These are phyloP conservation scores for Pegoplata infirma DNA, from an alignment of 2,888 invertebrate genomes.

Conservation along the genomic window DNA sequence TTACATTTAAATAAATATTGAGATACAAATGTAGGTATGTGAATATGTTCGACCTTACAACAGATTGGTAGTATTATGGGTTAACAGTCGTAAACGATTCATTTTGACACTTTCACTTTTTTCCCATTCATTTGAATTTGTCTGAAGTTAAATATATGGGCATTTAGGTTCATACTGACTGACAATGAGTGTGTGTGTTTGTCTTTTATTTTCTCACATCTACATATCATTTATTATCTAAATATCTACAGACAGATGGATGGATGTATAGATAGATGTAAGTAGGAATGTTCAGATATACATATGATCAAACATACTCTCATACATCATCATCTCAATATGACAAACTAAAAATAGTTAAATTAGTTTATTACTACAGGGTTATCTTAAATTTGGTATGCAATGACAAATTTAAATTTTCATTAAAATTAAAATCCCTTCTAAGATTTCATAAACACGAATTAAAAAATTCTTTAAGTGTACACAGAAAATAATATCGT, in stretches of 20 bases:
- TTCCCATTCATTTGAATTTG: slow-evolving; percentile 8
- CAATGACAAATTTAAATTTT: neutral
- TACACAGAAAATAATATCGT: too few species aligned
- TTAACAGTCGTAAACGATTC: slow-evolving; percentile 32
- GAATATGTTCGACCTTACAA: neutral
- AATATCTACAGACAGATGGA: too few species aligned
- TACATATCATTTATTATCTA: slow-evolving; percentile 10
- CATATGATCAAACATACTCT: neutral
- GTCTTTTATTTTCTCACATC: slow-evolving; percentile 1
- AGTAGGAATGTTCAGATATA: neutral
- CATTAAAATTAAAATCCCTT: neutral
- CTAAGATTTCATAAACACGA: neutral
- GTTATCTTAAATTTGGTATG: neutral
- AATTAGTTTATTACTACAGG: neutral
- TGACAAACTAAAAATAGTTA: neutral
- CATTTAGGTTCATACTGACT: neutral
- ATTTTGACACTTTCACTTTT: slow-evolving; percentile 52
- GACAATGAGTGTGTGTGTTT: neutral
- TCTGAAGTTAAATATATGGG: neutral
- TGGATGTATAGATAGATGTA: neutral
- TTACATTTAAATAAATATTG: neutral
- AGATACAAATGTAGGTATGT: neutral
- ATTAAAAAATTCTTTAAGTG: too few species aligned
- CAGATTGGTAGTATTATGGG: neutral
- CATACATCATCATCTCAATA: neutral